Base-by-base conservation (phyloP, 2,797 vertebrate genomes). In the Mustela erminea region DNA sequence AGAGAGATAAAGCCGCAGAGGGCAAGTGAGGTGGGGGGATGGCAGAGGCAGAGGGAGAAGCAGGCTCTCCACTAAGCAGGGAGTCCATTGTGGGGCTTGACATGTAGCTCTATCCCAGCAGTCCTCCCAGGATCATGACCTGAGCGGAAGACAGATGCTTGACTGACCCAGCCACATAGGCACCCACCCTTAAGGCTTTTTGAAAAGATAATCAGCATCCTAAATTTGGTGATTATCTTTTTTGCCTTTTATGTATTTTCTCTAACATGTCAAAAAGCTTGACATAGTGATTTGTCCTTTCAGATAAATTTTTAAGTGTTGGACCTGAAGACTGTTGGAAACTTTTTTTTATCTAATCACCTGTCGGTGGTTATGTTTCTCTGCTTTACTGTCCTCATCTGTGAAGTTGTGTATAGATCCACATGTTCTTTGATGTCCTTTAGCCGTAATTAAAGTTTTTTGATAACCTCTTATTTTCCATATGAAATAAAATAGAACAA, bases 181-280 rank as follows among this genome's bases (percentile, higher is more conserved):
- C 32, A 17, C 32, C 29, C 32, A 92, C 35, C 23, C 38, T 56
- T 87, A 68, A 35, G 56, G 29, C 32, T 93, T 84, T 56, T 90
- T 95, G 54, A 95, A 96, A 72, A 95, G 43, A 60, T 77, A 41
- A 78, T 64, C 20, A 81, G 81, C 64, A 87, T 90, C 21, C 60
- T 90, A 90, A 46, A 86, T 78, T 91, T 93, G 43, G 20, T 74
- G n/a, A 20, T 97, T 83, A 66, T 95, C 62, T 41, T 95, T 95
- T 93, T 96, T 92, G 70, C 8, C 25, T 96, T 87, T 84, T 64
- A 77, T 14, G 41, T 68, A 49, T 29, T 90, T 90, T 68, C 93
- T 84, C 56, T 75, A 4, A 49, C 1, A 12, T 64, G 49, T 80
- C 32, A 89, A 93, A 58, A 97, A 80, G 81, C 92, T 84, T 93